Percentiles rank a stretch among this genome's conserved stretches.
phyloP scores from a whole-genome alignment of 2,113 vertebrate genomes.

The Hippocampus zosterae region DNA sequence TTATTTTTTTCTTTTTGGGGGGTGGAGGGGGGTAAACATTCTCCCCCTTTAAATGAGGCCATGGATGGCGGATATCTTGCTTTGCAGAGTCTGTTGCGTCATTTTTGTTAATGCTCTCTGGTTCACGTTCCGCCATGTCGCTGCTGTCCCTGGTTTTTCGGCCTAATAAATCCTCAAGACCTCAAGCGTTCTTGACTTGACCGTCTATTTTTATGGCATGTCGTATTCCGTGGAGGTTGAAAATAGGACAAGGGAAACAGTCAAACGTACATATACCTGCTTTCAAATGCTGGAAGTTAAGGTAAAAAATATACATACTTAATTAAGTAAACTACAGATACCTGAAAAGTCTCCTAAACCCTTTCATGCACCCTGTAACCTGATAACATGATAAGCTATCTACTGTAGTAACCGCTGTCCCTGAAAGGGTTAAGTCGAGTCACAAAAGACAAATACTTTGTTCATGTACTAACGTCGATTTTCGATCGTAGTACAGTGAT shows the following conservation, averaged over 20 bases:
- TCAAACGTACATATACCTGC: background rate
- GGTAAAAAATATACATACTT: background rate
- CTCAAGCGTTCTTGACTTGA: background rate
- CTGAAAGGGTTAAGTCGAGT: no score
- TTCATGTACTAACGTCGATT: no score
- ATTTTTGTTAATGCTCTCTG: background rate
- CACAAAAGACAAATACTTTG: no score
- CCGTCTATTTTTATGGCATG: background rate
- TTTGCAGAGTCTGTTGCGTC: background rate
- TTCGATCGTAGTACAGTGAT: background rate
- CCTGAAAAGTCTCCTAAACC: background rate
- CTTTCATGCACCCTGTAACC: no score
- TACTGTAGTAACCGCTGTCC: no score
- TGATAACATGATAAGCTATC: no score
- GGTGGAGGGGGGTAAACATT: no score
- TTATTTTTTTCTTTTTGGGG: no score
- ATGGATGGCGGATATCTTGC: background rate
- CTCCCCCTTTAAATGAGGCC: no score
- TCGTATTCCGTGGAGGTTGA: background rate
- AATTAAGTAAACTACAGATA: background rate
- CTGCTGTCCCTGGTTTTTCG: background rate
- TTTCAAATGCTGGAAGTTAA: no score
- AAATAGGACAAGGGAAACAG: background rate
- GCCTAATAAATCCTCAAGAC: background rate
- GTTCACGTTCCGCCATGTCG: background rate